phyloP scores from a whole-genome alignment of 1,140 invertebrate genomes.

The Antheraea mylitta region DNA sequence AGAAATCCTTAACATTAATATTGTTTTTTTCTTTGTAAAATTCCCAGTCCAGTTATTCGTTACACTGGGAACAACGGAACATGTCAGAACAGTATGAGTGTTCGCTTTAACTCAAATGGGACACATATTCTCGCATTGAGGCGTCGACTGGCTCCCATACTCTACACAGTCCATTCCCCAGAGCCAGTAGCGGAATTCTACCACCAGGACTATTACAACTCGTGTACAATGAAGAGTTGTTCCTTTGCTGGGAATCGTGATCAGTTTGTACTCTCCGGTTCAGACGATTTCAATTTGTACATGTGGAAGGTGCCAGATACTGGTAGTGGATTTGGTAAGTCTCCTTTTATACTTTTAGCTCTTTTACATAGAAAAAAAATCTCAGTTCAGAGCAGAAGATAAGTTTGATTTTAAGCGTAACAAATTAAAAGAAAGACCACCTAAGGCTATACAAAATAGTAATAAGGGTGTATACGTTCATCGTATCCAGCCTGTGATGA shows the following conservation, averaged over 20 bases:
- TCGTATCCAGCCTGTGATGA: too few species aligned
- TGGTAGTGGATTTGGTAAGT: slow-evolving; percentile 78
- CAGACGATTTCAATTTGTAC: slow-evolving; percentile 97
- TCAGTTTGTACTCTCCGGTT: slow-evolving; percentile 93
- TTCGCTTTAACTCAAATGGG: slow-evolving; percentile 91
- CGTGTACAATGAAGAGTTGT: slow-evolving; percentile 98
- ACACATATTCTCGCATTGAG: slow-evolving; percentile 90
- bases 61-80: slow-evolving; percentile 85
- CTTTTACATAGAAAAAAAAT: too few species aligned
- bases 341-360: neutral
- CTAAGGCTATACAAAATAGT: too few species aligned
- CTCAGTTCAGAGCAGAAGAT: too few species aligned
- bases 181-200: slow-evolving; percentile 91
- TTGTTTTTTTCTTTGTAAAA: neutral
- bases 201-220: slow-evolving; percentile 95
- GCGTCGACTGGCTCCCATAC: slow-evolving; percentile 89
- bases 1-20: too few species aligned
- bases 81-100: slow-evolving; percentile 93
- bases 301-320: slow-evolving; percentile 92
- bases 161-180: slow-evolving; percentile 86
- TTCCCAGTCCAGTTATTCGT: slow-evolving; percentile 81
- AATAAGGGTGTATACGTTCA: too few species aligned
- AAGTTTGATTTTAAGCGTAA: too few species aligned
- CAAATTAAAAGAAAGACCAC: too few species aligned
- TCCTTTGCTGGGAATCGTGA: slow-evolving; percentile 95